phyloP scores from a whole-genome alignment of 2,797 vertebrate species.

The Muscicapa striata region DNA sequence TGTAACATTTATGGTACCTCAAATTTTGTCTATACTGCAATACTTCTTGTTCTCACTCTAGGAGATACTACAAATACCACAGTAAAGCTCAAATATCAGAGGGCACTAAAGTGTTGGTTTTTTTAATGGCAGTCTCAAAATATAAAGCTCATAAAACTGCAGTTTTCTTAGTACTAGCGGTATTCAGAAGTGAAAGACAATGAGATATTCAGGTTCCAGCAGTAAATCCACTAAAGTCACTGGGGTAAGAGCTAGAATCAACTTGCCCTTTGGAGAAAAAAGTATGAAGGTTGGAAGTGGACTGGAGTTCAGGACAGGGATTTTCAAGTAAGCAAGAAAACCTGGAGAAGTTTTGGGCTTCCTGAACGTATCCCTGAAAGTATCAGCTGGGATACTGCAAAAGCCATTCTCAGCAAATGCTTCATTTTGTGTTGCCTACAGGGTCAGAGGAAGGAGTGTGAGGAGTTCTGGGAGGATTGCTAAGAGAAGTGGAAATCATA shows the following conservation, averaged over 20 bases:
- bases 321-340: background rate
- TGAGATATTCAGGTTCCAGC: background rate
- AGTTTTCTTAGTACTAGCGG: background rate
- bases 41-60: constrained; percentile 9
- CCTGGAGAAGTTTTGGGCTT: background rate
- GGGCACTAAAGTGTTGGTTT: background rate
- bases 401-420: background rate
- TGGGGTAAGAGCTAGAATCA: background rate
- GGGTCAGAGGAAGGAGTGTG: background rate
- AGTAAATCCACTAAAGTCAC: background rate
- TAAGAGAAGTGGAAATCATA: background rate
- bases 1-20: background rate
- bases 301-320: background rate
- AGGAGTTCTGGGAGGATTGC: background rate
- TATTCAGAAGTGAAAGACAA: background rate
- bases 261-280: background rate
- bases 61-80: constrained; percentile 32
- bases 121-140: constrained; percentile 34
- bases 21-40: constrained; percentile 8
- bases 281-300: background rate
- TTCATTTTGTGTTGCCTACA: background rate
- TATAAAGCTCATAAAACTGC: constrained; percentile 8
- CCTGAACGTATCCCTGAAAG: background rate
- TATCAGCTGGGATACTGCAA: background rate
- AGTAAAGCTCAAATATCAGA: constrained; percentile 47